These are phyloP conservation scores for Cacatua alba DNA, from an alignment of 2,113 vertebrate species.

Conservation along the genomic window DNA sequence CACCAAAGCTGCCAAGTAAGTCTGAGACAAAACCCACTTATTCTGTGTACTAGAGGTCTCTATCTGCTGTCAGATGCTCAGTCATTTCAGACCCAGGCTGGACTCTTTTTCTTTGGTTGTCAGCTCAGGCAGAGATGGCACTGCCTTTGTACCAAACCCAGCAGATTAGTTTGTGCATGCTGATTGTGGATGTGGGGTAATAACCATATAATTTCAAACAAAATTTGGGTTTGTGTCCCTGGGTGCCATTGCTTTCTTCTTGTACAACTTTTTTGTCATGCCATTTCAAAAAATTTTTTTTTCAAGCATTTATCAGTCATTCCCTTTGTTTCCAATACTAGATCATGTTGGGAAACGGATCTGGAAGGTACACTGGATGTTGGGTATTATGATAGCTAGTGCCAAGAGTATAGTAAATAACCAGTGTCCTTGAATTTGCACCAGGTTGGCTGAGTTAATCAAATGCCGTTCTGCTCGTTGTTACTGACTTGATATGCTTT, in stretches of 20 bases:
- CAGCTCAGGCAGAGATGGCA: not conserved
- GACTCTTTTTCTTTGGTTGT: not conserved
- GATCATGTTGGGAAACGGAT: not conserved
- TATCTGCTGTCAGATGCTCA: not conserved
- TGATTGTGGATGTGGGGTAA: not conserved
- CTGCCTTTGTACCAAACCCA: not conserved
- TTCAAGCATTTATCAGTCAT: not conserved
- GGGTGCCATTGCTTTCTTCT: not conserved
- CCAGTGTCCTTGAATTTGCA: not conserved
- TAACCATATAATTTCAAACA: not conserved
- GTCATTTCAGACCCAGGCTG: not conserved
- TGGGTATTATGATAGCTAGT: not conserved
- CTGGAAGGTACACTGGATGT: not conserved
- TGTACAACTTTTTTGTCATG: not conserved
- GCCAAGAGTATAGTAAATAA: not conserved
- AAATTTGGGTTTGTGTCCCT: not conserved
- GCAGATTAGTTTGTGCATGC: not conserved
- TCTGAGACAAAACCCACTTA: not conserved
- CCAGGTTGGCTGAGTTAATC: not conserved
- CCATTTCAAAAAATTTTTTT: not conserved
- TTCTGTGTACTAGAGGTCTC: not conserved
- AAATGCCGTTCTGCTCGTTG: not conserved
- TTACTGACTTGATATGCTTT: not conserved
- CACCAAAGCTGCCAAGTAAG: not conserved
- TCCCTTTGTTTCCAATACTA: conserved; percentile 21